These are phyloP conservation scores for Ariopsis seemanni DNA, from an alignment of 2,113 vertebrate genomes.

Conservation along the genomic window DNA sequence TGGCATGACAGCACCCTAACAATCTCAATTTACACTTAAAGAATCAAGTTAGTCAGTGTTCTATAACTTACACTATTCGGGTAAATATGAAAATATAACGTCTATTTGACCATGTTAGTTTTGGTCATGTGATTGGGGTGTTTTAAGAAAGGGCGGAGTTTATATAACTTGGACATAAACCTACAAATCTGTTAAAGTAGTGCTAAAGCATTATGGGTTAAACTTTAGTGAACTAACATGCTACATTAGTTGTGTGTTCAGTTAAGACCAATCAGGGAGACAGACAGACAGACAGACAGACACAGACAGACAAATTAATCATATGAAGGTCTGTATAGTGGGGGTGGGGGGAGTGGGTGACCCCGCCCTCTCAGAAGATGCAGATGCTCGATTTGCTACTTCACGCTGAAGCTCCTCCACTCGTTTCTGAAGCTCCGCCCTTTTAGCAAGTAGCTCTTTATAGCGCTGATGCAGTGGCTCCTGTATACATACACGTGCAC, in stretches of 20 bases:
- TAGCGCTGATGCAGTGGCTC: slow-evolving; percentile 91
- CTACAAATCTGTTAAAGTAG: neutral
- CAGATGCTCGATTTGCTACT: slow-evolving; percentile 83
- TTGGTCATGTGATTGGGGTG: neutral
- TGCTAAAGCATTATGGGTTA: neutral
- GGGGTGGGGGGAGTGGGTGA: slow-evolving; percentile 87
- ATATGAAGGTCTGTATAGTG: slow-evolving; percentile 90
- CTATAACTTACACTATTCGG: neutral
- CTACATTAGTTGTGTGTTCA: slow-evolving; percentile 17
- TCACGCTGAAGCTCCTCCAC: slow-evolving; percentile 94
- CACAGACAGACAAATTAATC: slow-evolving; percentile 46
- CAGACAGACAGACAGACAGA: neutral
- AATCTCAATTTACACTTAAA: neutral
- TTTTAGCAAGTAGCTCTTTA: slow-evolving; percentile 91
- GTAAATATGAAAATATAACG: neutral
- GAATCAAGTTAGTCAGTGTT: neutral
- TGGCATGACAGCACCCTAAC: neutral
- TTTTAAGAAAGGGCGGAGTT: neutral
- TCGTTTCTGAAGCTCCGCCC: slow-evolving; percentile 91
- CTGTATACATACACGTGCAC: slow-evolving; percentile 63
- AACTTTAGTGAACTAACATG: neutral
- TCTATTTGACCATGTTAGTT: neutral
- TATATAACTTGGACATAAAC: neutral
- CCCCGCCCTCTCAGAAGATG: slow-evolving; percentile 80
- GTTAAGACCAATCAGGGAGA: slow-evolving; percentile 4